Evolutionary conservation across 2,113 vertebrate species (phyloP), one percentile per base, ranked within the genome.

Genomic region (Desmodus rotundus): DNA sequence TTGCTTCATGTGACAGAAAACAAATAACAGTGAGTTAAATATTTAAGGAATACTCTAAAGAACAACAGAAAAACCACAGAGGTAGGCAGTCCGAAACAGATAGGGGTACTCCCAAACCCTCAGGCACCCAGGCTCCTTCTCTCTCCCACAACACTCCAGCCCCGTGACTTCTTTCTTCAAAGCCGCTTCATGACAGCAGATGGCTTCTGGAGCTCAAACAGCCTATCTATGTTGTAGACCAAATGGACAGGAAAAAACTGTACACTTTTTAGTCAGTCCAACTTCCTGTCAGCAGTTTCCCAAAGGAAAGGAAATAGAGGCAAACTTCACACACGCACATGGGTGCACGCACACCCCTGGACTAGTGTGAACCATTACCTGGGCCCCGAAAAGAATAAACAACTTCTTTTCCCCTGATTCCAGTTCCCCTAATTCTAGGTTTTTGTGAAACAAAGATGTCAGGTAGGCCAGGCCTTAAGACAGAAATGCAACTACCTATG

Each of bases 51-150:
- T 47, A 1, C 16, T n/a, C 20, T 74, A 52, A 54, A 67, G 54
- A 47, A 56, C 4, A 38, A 17, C 19, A 80, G 74, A 56, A 36
- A 38, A 92, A 77, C 4, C 31, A 45, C 61, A 58, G 77, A 43
- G 70, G 7, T 19, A 36, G 7, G 7, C 9, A 58, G 7, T 76
- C 19, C 0, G 12, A 68, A 68, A 19, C 41, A 61, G 45, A 17
- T 14, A 24, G 2, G 11, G 13, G 0, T 54, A 12, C 6, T 81
- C 31, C 33, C 33, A 70, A 76, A 76, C 3, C 5, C 50, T 22
- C 5, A 0, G 1, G 9, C 72, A 17, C 33, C 5, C 10, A 11
- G n/a, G 31, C 7, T 41, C 22, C 11, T 50, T 28, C 4, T 45
- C 15, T 76, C 58, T 61, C 58, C 58, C 28, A 52, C 17, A 67